Conservation (phyloP, 2,113 vertebrate species). For the Solenodon paradoxus region DNA sequence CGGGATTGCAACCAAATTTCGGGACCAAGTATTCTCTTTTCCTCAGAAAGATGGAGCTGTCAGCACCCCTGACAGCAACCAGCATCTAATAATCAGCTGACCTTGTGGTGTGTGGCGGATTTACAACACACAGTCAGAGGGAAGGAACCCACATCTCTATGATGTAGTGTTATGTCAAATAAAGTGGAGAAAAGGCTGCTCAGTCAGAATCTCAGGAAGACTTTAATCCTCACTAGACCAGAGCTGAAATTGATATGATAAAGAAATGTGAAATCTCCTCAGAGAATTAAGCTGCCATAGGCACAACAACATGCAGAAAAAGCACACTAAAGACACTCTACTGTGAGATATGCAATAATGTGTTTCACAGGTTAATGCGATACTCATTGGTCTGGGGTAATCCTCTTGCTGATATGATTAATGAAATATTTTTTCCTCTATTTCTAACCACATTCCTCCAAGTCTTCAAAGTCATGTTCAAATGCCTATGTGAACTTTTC, state of each 20-base stretch:
- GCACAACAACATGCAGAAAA: not conserved
- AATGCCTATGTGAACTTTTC: not conserved
- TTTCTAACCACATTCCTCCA: not conserved
- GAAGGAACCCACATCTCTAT: not conserved
- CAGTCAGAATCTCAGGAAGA: not conserved
- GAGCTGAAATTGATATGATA: slow-evolving; percentile 38
- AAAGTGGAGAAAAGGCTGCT: not conserved
- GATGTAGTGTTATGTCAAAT: not conserved
- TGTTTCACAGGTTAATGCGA: not conserved
- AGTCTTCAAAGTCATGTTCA: not conserved
- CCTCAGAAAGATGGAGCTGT: slow-evolving; percentile 61
- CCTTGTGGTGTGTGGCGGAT: slow-evolving; percentile 8
- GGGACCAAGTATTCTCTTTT: not conserved
- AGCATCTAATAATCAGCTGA: slow-evolving; percentile 29
- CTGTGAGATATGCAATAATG: not conserved
- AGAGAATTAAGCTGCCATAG: not conserved
- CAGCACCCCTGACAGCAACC: slow-evolving; percentile 30
- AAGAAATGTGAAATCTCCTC: slow-evolving; percentile 26
- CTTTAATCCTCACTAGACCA: not conserved
- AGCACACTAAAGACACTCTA: not conserved
- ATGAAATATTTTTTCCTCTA: not conserved
- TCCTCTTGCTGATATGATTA: not conserved
- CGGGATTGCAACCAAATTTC: not conserved
- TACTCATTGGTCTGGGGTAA: not conserved
- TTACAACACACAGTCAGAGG: not conserved